Conservation (phyloP, 2,797 vertebrate genomes). For the Sorex maritimensis region DNA sequence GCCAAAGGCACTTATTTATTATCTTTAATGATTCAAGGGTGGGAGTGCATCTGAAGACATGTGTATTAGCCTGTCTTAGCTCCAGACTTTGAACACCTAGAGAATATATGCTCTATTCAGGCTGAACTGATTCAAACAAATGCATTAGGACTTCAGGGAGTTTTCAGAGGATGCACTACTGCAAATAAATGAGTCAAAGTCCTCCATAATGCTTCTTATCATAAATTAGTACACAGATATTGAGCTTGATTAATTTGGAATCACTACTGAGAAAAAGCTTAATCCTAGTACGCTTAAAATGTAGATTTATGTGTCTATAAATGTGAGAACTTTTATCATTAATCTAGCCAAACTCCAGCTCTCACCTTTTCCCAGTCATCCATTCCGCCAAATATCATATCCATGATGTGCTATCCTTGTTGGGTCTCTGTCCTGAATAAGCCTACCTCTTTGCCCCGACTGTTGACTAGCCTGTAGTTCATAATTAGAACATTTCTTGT, state of each 20-base stretch:
- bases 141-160: neutral
- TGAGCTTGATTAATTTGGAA: neutral
- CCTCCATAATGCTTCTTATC: neutral
- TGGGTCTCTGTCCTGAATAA: neutral
- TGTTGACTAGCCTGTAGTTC: neutral
- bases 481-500: neutral
- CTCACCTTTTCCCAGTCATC: neutral
- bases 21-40: neutral
- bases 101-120: neutral
- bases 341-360: neutral
- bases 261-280: neutral
- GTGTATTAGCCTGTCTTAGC: neutral
- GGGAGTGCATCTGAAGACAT: neutral
- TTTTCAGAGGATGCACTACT: neutral
- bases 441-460: neutral
- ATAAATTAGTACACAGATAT: neutral
- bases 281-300: conserved; percentile 19
- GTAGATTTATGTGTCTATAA: conserved; percentile 40
- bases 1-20: neutral
- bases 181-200: neutral
- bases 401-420: neutral
- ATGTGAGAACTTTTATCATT: neutral
- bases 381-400: neutral
- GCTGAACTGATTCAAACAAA: neutral
- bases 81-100: neutral